Evolutionary conservation across 2,113 vertebrate genomes (phyloP).

Genomic region (Penelope pileata): DNA sequence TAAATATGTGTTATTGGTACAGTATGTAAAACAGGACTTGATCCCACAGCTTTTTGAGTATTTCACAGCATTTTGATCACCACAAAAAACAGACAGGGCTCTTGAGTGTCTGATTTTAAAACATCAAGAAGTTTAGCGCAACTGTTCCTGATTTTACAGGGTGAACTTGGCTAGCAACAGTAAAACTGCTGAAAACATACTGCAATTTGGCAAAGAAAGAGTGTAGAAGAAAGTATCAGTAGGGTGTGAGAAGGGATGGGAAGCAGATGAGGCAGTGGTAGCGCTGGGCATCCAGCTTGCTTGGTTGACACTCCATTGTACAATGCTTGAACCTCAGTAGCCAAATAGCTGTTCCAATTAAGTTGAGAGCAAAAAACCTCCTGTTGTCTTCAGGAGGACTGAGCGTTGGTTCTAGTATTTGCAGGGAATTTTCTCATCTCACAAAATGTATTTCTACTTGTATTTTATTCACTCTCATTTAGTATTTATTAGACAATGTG

Average conservation of each 20-base stretch:
- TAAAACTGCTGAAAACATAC: no score
- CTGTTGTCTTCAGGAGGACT: background rate
- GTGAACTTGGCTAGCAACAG: background rate
- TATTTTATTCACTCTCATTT: background rate
- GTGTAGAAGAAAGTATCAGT: background rate
- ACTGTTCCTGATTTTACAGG: background rate
- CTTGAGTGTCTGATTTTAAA: background rate
- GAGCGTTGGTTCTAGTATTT: background rate
- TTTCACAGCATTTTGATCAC: background rate
- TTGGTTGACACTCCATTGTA: background rate
- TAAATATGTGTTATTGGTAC: background rate
- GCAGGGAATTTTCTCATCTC: slow-evolving; percentile 47
- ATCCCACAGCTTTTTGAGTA: background rate
- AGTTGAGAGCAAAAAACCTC: background rate
- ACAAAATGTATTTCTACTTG: slow-evolving; percentile 15
- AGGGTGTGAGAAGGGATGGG: background rate
- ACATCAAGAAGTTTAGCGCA: background rate
- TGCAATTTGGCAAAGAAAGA: background rate
- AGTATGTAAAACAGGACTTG: background rate
- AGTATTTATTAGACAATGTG: slow-evolving; percentile 63
- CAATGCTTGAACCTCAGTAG: background rate
- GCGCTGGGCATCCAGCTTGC: background rate
- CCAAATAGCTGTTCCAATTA: background rate
- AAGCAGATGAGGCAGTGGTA: background rate
- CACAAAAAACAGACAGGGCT: background rate